These are phyloP conservation scores for Anguilla rostrata DNA, from an alignment of 2,113 vertebrate species.

Conservation along the genomic window DNA sequence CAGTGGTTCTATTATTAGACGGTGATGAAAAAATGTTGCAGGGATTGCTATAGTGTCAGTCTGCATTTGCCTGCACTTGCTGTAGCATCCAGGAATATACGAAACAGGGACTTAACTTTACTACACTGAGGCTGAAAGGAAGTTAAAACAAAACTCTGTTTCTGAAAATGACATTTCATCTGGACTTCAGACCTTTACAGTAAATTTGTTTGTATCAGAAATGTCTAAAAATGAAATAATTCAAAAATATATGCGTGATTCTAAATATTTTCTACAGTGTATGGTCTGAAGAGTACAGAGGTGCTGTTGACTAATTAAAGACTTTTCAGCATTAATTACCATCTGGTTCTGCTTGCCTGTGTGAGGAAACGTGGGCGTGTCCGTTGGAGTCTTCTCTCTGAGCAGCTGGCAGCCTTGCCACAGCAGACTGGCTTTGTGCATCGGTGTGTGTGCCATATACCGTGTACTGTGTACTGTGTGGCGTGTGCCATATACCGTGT, in stretches of 20 bases:
- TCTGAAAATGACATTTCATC: background rate
- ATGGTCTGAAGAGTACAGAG: background rate
- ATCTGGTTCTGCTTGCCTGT: background rate
- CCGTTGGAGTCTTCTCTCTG: background rate
- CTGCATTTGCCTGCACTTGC: background rate
- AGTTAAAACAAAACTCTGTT: background rate
- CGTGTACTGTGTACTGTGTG: background rate
- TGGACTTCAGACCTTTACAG: background rate
- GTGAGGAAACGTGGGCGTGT: background rate
- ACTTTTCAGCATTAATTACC: background rate
- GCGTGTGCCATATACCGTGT: no score
- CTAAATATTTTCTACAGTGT: background rate
- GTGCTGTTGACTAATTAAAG: background rate
- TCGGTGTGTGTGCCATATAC: constrained; percentile 1
- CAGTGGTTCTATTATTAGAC: constrained; percentile 23
- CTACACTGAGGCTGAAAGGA: background rate
- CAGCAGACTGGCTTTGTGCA: background rate
- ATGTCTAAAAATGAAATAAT: background rate
- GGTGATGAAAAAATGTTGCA: constrained; percentile 7
- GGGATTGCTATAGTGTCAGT: background rate
- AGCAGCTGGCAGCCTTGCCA: background rate
- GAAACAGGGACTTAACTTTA: background rate
- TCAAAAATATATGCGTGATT: background rate
- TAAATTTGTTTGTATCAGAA: background rate
- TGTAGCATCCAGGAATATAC: background rate